These are phyloP conservation scores for Pycnonotus jocosus DNA, from an alignment of 2,113 vertebrate species.

Conservation along the genomic window DNA sequence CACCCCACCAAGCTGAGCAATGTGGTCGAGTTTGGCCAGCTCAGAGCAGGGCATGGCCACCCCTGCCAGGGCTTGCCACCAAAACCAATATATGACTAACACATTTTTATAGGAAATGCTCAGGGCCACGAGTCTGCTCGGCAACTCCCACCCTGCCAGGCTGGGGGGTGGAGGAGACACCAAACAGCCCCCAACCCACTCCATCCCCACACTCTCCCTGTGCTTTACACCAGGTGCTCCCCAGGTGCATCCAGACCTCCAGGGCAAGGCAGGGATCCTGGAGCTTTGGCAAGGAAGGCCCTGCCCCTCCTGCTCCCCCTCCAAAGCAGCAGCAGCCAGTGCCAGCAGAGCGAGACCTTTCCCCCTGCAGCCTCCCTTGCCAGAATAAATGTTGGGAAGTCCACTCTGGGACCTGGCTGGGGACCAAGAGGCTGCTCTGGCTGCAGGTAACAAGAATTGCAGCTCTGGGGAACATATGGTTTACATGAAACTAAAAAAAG, in stretches of 20 bases:
- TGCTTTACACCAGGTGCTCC: background rate
- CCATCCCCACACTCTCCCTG: background rate
- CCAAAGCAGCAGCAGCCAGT: background rate
- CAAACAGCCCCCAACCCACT: fast-evolving
- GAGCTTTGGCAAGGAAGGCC: background rate
- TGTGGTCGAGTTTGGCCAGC: background rate
- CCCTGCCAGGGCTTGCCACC: conserved; percentile 5
- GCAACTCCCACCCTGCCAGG: background rate
- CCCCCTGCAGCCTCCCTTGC: background rate
- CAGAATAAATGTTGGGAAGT: conserved; percentile 47
- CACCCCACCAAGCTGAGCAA: background rate
- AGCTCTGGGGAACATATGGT: conserved; percentile 21
- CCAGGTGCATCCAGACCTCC: background rate
- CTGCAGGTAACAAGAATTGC: conserved; percentile 36
- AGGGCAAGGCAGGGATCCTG: background rate
- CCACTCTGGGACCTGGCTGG: conserved; percentile 32
- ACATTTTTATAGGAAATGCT: background rate
- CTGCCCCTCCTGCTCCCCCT: background rate
- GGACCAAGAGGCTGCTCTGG: conserved; percentile 51
- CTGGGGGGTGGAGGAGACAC: fast-evolving
- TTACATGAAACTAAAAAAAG: conserved; percentile 37
- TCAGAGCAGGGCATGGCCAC: background rate
- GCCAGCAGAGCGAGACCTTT: background rate
- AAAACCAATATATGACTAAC: background rate
- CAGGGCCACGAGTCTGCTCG: background rate